Evolutionary conservation across 2,797 vertebrate genomes (phyloP), one percentile per base, ranked within the genome.

Genomic region (Microctenopoma stevenorrisi): DNA sequence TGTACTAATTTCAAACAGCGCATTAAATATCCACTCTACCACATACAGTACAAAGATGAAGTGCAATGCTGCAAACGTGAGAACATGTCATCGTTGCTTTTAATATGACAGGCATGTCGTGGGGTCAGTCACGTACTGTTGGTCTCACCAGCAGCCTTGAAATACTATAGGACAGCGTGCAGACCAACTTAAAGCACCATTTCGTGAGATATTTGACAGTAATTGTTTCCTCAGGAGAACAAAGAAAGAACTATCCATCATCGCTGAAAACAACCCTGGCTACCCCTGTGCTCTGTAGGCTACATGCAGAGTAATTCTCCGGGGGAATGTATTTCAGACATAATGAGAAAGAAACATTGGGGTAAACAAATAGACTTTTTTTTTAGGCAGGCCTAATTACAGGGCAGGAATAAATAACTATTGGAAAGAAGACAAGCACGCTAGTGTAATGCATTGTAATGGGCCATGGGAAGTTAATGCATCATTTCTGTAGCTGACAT

Each of bases 321-420:
- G 28, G 81, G 79, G 87, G 74, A 48, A 82, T 78, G 80, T 85
- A 85, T 88, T 88, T 72, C 85, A 88, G 84, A 87, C 83, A 80
- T 91, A 94, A 92, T 92, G 89, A 91, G 89, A 89, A 90, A 89
- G 87, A 92, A 92, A 87, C 83, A 84, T 82, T 4, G 53, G 69
- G 68, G 84, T 89, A 92, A 92, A 93, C 90, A 93, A 91, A 93
- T 93, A 40, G 78, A 82, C 88, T 88, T 88, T 86, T 89, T 74
- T 74, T 80, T 50, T 83, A 86, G 74, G 80, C 81, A 72, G 76
- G 70, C 82, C 88, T 92, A 91, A 93, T 94, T 93, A 92, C 82
- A 90, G 81, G 88, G 82, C 83, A 86, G 74, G 79, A 86, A 92
- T 92, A 89, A 91, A 92, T 90, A 88, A 88, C 82, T 78, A 82